Evolutionary conservation across 2,888 invertebrate genomes (phyloP).

Genomic region (Cryptocephalus primarius): DNA sequence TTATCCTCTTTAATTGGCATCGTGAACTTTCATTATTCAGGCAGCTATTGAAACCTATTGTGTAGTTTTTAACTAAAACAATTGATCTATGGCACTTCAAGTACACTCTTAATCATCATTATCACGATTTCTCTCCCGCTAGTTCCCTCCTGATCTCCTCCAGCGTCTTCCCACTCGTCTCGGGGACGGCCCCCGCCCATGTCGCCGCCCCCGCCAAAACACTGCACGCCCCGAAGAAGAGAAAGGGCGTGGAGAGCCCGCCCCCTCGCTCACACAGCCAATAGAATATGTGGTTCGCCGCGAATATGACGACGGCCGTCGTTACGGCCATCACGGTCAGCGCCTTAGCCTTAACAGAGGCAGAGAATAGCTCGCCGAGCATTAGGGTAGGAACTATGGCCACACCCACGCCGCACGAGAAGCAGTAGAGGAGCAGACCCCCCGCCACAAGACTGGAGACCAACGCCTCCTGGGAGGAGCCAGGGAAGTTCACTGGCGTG

Average conservation of each 20-base stretch:
- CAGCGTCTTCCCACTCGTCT: slow-evolving; percentile 29
- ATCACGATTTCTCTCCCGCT: slow-evolving; percentile 1
- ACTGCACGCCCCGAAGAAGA: slow-evolving; percentile 21
- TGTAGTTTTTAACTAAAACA: too few species aligned
- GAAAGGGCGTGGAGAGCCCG: slow-evolving; percentile 24
- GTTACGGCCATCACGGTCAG: slow-evolving; percentile 18
- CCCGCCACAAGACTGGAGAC: slow-evolving; percentile 4
- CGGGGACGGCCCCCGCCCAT: slow-evolving; percentile 22
- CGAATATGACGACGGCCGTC: slow-evolving; percentile 17
- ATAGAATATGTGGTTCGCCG: slow-evolving; percentile 24
- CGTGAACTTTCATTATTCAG: too few species aligned
- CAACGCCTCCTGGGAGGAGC: too few species aligned
- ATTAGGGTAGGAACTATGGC: slow-evolving; percentile 23
- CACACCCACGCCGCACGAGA: slow-evolving; percentile 21
- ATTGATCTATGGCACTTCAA: too few species aligned
- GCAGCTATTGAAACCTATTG: too few species aligned
- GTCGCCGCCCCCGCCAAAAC: slow-evolving; percentile 18
- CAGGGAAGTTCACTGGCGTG: too few species aligned
- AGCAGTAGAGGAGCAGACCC: slow-evolving; percentile 22
- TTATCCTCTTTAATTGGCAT: too few species aligned
- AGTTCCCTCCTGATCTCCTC: slow-evolving; percentile 27
- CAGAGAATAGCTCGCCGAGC: slow-evolving; percentile 22
- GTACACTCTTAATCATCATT: too few species aligned
- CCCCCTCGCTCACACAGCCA: slow-evolving; percentile 15
- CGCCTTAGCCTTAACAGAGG: slow-evolving; percentile 22